Base-by-base conservation (phyloP, 1,140 invertebrate genomes). In the Akabosia matsudoensis region DNA sequence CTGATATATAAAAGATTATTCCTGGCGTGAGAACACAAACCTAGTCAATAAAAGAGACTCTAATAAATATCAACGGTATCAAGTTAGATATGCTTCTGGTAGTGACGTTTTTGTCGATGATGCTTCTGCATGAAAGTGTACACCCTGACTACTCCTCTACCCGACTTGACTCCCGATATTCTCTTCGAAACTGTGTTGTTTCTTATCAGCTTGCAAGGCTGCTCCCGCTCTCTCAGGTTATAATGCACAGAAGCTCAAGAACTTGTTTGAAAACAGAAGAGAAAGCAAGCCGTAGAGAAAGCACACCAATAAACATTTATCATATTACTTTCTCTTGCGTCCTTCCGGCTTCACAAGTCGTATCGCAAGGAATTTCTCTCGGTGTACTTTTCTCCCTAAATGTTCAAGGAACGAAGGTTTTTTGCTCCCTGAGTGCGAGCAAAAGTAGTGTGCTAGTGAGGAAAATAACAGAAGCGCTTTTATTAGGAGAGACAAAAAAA, bases 281-380 rank as follows among this genome's bases (percentile, higher is more conserved):
- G 7, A n/a, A n/a, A n/a, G n/a, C n/a, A n/a, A n/a, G n/a, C n/a
- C n/a, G n/a, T n/a, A n/a, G n/a, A 18, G 37, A 45, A 45, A 56
- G 54, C 10, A 56, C 54, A 22, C 10, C 54, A 56, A 56, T 56
- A 56, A 56, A 56, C 54, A 56, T 56, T 56, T 56, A 56, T 56
- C 54, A 56, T 56, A 45, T 45, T 45, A 45, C 37, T 45, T 45
- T 45, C 37, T 18, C 37, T 18, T 45, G 7, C 37, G 7, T 18
- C 18, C 37, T 45, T 45, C 37, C n/a, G n/a, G n/a, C n/a, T n/a
- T n/a, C n/a, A n/a, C n/a, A n/a, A n/a, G n/a, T n/a, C n/a, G n/a
- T n/a, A n/a, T 45, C 37, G 37, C 18, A 45, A 10, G 37, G 7
- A 45, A 10, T 7, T 45, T 18, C 37, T 45, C 37, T 10, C 7